phyloP scores from a whole-genome alignment of 2,797 vertebrate genomes.

The Meda fulgida region DNA sequence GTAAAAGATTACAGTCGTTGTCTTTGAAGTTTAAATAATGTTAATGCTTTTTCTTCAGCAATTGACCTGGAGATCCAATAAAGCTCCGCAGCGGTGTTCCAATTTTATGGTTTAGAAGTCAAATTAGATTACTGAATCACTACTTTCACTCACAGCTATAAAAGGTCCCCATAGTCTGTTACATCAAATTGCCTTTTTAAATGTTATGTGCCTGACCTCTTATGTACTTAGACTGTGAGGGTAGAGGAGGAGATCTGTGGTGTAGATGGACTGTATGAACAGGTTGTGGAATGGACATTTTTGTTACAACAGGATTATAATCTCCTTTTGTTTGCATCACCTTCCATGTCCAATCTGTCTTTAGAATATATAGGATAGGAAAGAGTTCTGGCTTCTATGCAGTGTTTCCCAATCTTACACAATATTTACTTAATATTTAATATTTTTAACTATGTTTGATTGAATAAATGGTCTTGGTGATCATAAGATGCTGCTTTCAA shows the following conservation, averaged over 20 bases:
- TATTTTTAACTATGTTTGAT: too few species aligned
- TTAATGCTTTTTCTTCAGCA: conserved; percentile 24
- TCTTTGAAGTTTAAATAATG: conserved; percentile 32
- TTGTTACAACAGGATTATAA: neutral
- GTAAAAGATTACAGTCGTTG: neutral
- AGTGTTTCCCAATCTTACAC: neutral
- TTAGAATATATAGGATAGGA: neutral
- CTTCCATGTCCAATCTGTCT: neutral
- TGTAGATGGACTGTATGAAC: neutral
- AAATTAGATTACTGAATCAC: conserved; percentile 57
- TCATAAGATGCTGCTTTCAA: too few species aligned
- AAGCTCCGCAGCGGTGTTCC: conserved; percentile 9
- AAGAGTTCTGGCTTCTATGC: neutral
- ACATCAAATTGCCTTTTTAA: conserved; percentile 49
- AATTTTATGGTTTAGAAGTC: conserved; percentile 46
- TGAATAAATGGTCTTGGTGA: too few species aligned
- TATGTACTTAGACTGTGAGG: conserved; percentile 27
- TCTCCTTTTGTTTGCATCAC: neutral
- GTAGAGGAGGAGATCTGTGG: neutral
- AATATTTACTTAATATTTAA: too few species aligned
- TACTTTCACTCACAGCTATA: conserved; percentile 55
- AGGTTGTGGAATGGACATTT: conserved; percentile 22
- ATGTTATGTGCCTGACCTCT: conserved; percentile 26
- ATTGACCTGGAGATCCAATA: conserved; percentile 1
- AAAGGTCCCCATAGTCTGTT: conserved; percentile 51